Percentiles rank a stretch among this genome's conserved stretches.
Evolutionary conservation across 2,888 invertebrate genomes (phyloP).

Genomic region (Drosophila falleni): DNA sequence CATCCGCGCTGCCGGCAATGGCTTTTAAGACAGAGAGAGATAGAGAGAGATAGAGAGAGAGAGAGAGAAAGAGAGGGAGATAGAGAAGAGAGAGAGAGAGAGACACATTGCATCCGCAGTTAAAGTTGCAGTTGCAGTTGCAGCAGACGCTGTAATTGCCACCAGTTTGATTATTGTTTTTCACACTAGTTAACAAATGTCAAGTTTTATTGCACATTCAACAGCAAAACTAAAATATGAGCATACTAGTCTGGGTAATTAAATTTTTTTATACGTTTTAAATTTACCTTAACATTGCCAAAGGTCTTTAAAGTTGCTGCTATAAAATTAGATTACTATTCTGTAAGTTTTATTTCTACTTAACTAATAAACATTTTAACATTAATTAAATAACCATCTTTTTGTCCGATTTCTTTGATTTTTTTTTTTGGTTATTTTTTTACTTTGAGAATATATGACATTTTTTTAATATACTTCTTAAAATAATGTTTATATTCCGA

Average conservation of each 20-base stretch:
- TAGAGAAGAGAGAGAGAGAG: background rate
- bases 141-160: constrained; percentile 61
- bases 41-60: background rate
- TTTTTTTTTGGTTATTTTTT: too few species aligned
- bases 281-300: background rate
- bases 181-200: constrained; percentile 40
- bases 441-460: too few species aligned
- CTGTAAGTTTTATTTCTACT: too few species aligned
- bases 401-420: too few species aligned
- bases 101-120: constrained; percentile 31
- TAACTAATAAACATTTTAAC: too few species aligned
- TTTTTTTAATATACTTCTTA: too few species aligned
- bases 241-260: background rate
- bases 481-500: too few species aligned
- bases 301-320: background rate
- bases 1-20: constrained; percentile 68
- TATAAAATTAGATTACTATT: background rate
- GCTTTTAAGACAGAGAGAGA: background rate
- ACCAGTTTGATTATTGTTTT: constrained; percentile 42
- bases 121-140: constrained; percentile 37
- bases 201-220: background rate
- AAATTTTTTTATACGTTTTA: background rate
- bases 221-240: background rate
- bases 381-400: too few species aligned
- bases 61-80: constrained; percentile 2